phyloP scores from a whole-genome alignment of 2,888 invertebrate genomes.

The Drosophila fungiperda region DNA sequence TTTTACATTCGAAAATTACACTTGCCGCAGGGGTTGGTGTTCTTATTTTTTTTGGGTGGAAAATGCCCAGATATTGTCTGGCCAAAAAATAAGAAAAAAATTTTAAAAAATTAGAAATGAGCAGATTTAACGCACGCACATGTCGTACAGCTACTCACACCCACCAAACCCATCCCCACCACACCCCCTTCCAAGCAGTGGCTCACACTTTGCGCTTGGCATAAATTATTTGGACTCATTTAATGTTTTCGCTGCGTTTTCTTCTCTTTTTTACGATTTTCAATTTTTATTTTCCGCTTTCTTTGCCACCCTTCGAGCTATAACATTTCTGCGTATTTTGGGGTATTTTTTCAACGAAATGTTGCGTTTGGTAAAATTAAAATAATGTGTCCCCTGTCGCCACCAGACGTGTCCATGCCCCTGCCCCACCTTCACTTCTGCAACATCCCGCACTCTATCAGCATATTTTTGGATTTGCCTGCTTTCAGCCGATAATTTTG shows the following conservation, averaged over 20 bases:
- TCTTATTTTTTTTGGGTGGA: constrained; percentile 45
- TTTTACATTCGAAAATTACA: constrained; percentile 59
- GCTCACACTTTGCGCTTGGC: constrained; percentile 52
- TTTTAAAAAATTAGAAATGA: constrained; percentile 70
- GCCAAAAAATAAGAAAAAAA: constrained; percentile 36
- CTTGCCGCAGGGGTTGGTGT: constrained; percentile 73
- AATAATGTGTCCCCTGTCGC: constrained; percentile 84
- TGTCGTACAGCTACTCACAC: constrained; percentile 50
- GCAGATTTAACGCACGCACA: constrained; percentile 72
- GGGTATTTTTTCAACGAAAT: constrained; percentile 62
- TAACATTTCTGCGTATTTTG: constrained; percentile 46
- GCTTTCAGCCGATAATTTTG: constrained; percentile 46
- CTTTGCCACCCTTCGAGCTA: constrained; percentile 66
- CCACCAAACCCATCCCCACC: background rate
- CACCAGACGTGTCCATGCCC: constrained; percentile 67
- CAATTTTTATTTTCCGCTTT: constrained; percentile 60
- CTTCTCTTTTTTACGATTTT: constrained; percentile 67
- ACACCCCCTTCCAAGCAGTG: constrained; percentile 17
- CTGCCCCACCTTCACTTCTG: background rate
- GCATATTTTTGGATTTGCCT: constrained; percentile 8
- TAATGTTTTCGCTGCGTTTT: constrained; percentile 59
- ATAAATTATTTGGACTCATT: constrained; percentile 81
- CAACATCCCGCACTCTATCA: background rate
- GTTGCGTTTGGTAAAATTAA: constrained; percentile 68
- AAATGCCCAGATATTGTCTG: constrained; percentile 62